A percentile compares a stretch with the other conserved stretches of the same genome.
Conservation (phyloP, 2,888 invertebrate species). For the Biston betularia region DNA sequence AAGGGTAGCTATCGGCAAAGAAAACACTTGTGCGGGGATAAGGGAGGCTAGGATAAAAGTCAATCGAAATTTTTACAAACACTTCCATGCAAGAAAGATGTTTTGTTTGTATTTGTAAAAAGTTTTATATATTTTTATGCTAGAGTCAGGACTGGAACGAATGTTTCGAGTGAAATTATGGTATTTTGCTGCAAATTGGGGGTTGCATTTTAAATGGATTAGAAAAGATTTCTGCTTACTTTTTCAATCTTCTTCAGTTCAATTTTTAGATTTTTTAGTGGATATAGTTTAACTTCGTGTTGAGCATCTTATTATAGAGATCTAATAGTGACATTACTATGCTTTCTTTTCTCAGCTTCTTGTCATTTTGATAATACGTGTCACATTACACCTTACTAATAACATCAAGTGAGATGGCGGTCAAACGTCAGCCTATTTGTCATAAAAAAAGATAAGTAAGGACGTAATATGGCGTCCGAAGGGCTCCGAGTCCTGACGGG, state of each 20-base stretch:
- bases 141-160: conserved; percentile 24
- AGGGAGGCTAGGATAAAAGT: conserved; percentile 62
- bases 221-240: conserved; percentile 7
- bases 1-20: conserved; percentile 84
- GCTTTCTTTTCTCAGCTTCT: too few relatives aligned
- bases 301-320: too few relatives aligned
- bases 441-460: too few relatives aligned
- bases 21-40: conserved; percentile 76
- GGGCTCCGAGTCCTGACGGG: too few relatives aligned
- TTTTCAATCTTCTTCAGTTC: neutral
- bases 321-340: too few relatives aligned
- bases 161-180: conserved; percentile 16
- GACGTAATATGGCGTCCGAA: too few relatives aligned
- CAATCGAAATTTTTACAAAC: conserved; percentile 76
- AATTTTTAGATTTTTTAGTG: neutral
- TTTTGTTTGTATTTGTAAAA: conserved; percentile 40
- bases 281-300: too few relatives aligned
- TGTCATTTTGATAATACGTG: too few relatives aligned
- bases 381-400: too few relatives aligned
- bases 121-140: conserved; percentile 35
- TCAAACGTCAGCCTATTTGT: too few relatives aligned
- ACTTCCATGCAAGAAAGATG: conserved; percentile 49
- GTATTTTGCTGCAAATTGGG: conserved; percentile 12
- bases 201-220: conserved; percentile 22
- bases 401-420: too few relatives aligned